phyloP scores from a whole-genome alignment of 2,888 invertebrate species.

The Keiferia lycopersicella region DNA sequence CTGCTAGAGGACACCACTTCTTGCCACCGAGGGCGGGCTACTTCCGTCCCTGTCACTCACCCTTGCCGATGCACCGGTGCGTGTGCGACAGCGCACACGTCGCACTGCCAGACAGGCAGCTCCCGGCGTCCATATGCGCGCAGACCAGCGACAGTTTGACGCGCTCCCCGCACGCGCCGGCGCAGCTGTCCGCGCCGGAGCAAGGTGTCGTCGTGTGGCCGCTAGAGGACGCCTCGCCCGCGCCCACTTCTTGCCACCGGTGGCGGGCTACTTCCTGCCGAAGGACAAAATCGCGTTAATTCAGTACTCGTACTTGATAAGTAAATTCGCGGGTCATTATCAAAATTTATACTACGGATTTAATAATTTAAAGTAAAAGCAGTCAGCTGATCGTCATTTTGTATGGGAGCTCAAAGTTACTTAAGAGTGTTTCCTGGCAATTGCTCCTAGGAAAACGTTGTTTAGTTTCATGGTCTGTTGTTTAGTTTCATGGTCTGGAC shows the following conservation, averaged over 20 bases:
- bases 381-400: too few species aligned
- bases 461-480: too few species aligned
- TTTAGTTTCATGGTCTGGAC: too few species aligned
- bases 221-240: constrained; percentile 64
- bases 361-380: too few species aligned
- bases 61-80: constrained; percentile 72
- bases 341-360: too few species aligned
- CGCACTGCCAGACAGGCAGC: constrained; percentile 56
- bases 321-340: too few species aligned
- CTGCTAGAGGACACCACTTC: constrained; percentile 58
- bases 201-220: constrained; percentile 43
- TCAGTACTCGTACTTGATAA: too few species aligned
- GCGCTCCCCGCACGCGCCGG: constrained; percentile 56
- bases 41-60: constrained; percentile 55
- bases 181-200: constrained; percentile 49
- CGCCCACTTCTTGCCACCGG: constrained; percentile 64
- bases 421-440: too few species aligned
- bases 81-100: constrained; percentile 73
- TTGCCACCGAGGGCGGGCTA: constrained; percentile 66
- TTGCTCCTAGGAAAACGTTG: too few species aligned
- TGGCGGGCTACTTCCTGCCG: constrained; percentile 65
- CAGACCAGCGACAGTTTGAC: constrained; percentile 63
- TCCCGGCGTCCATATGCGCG: constrained; percentile 74
- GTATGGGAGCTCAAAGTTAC: too few species aligned
- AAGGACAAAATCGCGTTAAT: neutral